Evolutionary conservation across 1,140 invertebrate species (phyloP).

Genomic region (Neodiprion lecontei): DNA sequence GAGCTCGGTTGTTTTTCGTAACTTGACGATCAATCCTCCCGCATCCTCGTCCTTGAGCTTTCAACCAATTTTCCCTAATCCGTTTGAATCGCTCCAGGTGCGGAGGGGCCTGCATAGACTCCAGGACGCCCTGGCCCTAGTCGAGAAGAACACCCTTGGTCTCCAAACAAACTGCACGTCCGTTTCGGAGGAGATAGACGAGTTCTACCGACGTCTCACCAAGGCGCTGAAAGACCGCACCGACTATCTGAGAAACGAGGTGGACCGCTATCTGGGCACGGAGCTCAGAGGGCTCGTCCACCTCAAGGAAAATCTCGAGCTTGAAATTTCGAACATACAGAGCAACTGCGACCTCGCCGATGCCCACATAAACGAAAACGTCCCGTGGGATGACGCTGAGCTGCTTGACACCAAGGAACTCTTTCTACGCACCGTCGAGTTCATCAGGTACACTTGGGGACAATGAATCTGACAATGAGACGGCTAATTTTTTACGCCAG

Average conservation of each 20-base stretch:
- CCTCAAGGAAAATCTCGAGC: slow-evolving; percentile 91
- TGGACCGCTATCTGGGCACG: slow-evolving; percentile 85
- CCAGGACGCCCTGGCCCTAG: slow-evolving; percentile 81
- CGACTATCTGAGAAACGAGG: slow-evolving; percentile 84
- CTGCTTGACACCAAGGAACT: slow-evolving; percentile 94
- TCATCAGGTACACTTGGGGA: slow-evolving; percentile 65
- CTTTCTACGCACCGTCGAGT: slow-evolving; percentile 92
- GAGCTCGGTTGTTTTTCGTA: no score
- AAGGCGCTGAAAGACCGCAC: slow-evolving; percentile 93
- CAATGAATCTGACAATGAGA: no score
- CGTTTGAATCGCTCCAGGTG: slow-evolving; percentile 57
- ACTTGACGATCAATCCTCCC: no score
- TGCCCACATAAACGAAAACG: slow-evolving; percentile 87
- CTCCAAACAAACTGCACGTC: slow-evolving; percentile 85
- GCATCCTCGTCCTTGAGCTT: no score
- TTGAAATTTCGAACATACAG: slow-evolving; percentile 90
- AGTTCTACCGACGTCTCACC: slow-evolving; percentile 86
- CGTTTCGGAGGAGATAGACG: slow-evolving; percentile 91
- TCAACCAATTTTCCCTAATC: neutral
- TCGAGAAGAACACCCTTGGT: slow-evolving; percentile 85
- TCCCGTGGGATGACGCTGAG: slow-evolving; percentile 87
- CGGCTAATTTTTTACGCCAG: no score
- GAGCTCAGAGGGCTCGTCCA: slow-evolving; percentile 84
- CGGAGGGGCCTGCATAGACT: slow-evolving; percentile 84
- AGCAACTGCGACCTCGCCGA: slow-evolving; percentile 97